phyloP scores from a whole-genome alignment of 2,113 vertebrate genomes.

The Clarias gariepinus region DNA sequence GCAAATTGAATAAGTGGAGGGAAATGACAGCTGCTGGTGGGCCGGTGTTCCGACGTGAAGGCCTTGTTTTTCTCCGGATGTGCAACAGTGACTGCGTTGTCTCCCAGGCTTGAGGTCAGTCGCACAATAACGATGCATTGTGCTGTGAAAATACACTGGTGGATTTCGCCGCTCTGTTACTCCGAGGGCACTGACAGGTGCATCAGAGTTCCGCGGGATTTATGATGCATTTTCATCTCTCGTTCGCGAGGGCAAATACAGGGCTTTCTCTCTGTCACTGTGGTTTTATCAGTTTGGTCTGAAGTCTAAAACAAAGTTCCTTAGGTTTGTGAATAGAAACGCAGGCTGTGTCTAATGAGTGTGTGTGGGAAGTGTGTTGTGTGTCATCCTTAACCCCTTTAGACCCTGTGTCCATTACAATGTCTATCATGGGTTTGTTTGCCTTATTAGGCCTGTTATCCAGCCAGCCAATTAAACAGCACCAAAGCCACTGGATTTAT shows the following conservation, averaged over 20 bases:
- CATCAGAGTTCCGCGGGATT: background rate
- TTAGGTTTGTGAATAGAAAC: background rate
- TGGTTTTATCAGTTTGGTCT: background rate
- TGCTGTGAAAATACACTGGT: constrained; percentile 14
- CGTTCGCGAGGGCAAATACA: background rate
- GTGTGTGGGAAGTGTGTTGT: background rate
- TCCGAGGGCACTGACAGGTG: constrained; percentile 15
- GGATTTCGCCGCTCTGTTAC: background rate
- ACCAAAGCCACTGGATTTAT: background rate
- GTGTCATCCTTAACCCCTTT: background rate
- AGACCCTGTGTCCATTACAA: background rate
- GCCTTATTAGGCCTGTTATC: background rate
- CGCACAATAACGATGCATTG: constrained; percentile 35
- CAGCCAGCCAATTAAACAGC: background rate
- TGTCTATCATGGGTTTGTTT: background rate
- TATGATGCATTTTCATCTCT: constrained; percentile 14
- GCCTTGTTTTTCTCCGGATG: constrained; percentile 34
- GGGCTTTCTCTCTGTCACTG: background rate
- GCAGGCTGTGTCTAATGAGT: background rate
- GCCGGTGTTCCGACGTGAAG: constrained; percentile 14
- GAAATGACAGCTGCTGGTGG: constrained; percentile 41
- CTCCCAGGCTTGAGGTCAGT: constrained; percentile 10
- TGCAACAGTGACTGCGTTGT: constrained; percentile 28
- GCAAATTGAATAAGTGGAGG: constrained; percentile 46
- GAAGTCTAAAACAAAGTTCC: background rate